These are phyloP conservation scores for Tiliacea aurago DNA, from an alignment of 2,888 invertebrate genomes.

Conservation along the genomic window DNA sequence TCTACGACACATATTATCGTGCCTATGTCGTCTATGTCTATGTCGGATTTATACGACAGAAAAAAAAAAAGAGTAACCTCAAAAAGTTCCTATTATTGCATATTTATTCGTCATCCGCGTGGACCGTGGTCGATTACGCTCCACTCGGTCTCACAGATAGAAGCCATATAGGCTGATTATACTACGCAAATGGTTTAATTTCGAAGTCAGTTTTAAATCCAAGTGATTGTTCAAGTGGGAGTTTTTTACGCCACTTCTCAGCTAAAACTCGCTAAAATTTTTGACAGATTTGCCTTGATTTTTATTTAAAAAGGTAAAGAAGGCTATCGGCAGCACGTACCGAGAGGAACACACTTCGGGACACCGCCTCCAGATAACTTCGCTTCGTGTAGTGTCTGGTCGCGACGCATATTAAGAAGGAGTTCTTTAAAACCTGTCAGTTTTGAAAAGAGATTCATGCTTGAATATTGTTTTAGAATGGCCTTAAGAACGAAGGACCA, in stretches of 20 bases:
- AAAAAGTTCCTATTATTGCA: not conserved
- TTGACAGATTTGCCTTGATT: not conserved
- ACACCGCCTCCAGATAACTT: conserved; percentile 20
- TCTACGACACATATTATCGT: not conserved
- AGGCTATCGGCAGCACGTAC: conserved; percentile 22
- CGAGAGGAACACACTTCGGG: conserved; percentile 22
- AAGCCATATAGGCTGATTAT: not conserved
- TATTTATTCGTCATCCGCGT: not conserved
- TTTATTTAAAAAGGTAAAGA: not conserved
- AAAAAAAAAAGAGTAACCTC: not conserved
- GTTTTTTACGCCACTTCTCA: not conserved
- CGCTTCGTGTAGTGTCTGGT: conserved; percentile 8
- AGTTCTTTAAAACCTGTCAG: conserved; percentile 33
- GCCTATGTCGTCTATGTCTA: not conserved
- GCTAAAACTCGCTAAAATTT: not conserved
- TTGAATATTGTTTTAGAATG: conserved; percentile 8
- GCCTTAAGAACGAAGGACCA: conserved; percentile 2
- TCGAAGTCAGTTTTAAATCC: not conserved
- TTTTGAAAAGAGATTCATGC: conserved; percentile 33
- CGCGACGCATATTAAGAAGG: conserved; percentile 56
- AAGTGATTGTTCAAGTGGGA: not conserved
- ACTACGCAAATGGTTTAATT: not conserved
- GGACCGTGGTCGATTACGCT: not conserved
- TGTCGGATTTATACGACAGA: not conserved
- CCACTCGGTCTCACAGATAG: not conserved